Conservation (phyloP, 2,113 vertebrate genomes). For the Apodemus speciosus region DNA sequence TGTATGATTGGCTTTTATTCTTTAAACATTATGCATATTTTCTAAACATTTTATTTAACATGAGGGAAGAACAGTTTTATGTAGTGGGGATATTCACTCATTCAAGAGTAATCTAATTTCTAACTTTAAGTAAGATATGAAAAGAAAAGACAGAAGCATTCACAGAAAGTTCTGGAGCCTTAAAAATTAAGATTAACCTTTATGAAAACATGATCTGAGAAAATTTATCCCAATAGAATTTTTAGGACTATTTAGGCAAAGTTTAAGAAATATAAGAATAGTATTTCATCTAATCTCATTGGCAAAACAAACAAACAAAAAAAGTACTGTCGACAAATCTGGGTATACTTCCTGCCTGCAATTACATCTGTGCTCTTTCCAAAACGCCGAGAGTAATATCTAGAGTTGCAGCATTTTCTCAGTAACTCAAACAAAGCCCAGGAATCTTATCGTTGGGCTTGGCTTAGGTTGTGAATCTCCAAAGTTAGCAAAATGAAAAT, state of each 20-base stretch:
- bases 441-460: neutral
- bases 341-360: neutral
- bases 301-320: neutral
- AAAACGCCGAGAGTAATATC: conserved; percentile 13
- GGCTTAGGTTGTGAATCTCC: neutral
- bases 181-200: conserved; percentile 27
- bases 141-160: conserved; percentile 37
- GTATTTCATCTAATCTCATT: conserved; percentile 4
- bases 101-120: neutral
- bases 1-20: neutral
- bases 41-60: neutral
- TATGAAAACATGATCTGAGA: conserved; percentile 1
- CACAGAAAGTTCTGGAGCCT: neutral
- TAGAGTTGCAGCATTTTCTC: neutral
- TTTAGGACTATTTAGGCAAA: conserved; percentile 43
- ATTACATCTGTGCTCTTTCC: conserved; percentile 37
- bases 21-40: neutral
- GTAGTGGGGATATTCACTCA: neutral
- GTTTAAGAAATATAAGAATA: neutral
- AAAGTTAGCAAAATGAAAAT: neutral
- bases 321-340: neutral
- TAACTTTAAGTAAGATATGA: conserved; percentile 24
- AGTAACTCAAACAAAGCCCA: neutral
- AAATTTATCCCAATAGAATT: conserved; percentile 1
- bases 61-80: conserved; percentile 3